Evolutionary conservation across 2,113 vertebrate species (phyloP), one percentile per base, ranked within the genome.

Genomic region (Prochilodus magdalenae): DNA sequence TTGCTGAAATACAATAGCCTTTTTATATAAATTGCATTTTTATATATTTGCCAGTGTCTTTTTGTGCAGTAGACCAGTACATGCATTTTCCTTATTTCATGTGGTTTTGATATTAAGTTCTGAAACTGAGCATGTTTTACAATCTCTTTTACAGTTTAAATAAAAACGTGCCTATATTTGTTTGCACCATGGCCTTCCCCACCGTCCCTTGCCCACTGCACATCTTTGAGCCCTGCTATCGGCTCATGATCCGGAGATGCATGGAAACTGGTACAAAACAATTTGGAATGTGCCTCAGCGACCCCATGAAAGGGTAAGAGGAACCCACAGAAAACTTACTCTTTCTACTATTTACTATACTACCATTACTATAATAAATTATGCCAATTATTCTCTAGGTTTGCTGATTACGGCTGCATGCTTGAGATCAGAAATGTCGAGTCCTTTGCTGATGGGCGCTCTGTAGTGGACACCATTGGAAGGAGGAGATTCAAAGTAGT

Each of bases 81-180:
- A 44, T 5, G 11, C 40, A 44, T 44, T 44, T 7, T 4, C 8
- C 14, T 57, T 5, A 4, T 57, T 57, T 57, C 0, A 60, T 60
- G 7, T 70, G 36, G 22, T 70, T 70, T n/a, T 40, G 3, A 13
- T 26, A 70, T 30, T 4, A 36, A 36, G 0, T 40, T n/a, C 66
- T n/a, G 5, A 11, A 10, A 20, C 30, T 36, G 22, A 44, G 24
- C 11, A 22, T 70, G 33, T 24, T 36, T 44, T 12, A 57, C 5
- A 60, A 60, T 12, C 22, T 83, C 47, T 75, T 26, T 89, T 89
- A 1, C 88, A 98, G 96, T 89, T 89, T 98, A 88, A 97, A 96
- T 89, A 95, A 97, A 93, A 96, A 97, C 87, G 96, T 98, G 88
- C 97, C 97, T 87, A 96, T 98, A 92, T 98, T 98, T 13, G 95